These are phyloP conservation scores for Mesembrinibis cayennensis DNA, from an alignment of 2,113 vertebrate genomes.

Conservation along the genomic window DNA sequence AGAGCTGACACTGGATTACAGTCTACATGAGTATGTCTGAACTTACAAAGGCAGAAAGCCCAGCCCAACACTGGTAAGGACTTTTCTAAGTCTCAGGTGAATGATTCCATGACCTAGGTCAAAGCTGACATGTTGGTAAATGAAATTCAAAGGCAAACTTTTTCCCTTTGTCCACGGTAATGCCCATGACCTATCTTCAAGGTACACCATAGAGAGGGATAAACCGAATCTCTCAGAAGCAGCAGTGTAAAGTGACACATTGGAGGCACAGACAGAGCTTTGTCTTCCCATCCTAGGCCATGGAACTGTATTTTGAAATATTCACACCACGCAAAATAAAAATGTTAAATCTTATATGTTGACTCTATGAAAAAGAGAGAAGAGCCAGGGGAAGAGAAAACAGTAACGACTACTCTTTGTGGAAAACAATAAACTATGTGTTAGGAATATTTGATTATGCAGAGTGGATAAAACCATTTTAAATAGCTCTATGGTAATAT, in stretches of 20 bases:
- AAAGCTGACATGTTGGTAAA: background rate
- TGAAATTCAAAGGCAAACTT: background rate
- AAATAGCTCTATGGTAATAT: background rate
- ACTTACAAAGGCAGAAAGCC: background rate
- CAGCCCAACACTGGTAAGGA: background rate
- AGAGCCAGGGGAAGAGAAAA: accelerated
- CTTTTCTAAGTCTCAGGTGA: background rate
- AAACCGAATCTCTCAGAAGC: background rate
- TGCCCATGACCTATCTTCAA: background rate
- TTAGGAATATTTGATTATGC: background rate
- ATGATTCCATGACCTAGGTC: background rate
- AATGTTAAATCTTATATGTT: background rate
- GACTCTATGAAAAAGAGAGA: background rate
- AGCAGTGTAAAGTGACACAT: accelerated
- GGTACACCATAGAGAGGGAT: background rate
- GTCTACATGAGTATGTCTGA: background rate
- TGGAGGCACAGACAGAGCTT: background rate
- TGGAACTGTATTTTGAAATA: background rate
- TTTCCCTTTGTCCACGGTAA: background rate
- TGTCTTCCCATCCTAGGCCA: background rate
- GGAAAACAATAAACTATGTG: background rate
- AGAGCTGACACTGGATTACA: background rate
- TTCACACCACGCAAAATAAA: background rate
- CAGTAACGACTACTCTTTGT: accelerated
- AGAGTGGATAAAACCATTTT: background rate